phyloP scores from a whole-genome alignment of 2,113 vertebrate species.

The Callocephalon fimbriatum region DNA sequence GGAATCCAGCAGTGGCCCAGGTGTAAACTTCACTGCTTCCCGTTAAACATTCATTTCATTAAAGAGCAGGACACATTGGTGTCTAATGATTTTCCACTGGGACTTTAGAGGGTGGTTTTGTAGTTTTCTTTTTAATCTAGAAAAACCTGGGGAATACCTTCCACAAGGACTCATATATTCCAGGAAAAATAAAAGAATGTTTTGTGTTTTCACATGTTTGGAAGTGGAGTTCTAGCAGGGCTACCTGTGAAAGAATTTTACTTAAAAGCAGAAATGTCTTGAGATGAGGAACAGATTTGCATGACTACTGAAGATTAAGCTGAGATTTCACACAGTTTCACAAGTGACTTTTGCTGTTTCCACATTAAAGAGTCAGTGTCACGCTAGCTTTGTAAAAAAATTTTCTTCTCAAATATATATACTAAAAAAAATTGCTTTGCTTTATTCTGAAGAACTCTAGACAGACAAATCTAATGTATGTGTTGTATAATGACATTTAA shows the following conservation, averaged over 20 bases:
- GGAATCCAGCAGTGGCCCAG: rapidly evolving
- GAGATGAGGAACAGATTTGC: constrained; percentile 2
- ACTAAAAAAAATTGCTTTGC: background rate
- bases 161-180: background rate
- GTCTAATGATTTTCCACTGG: background rate
- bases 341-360: background rate
- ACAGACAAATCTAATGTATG: constrained; percentile 12
- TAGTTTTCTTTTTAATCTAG: background rate
- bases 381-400: background rate
- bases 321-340: constrained; percentile 32
- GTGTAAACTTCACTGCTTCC: background rate
- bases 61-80: background rate
- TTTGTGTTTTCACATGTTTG: background rate
- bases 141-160: background rate
- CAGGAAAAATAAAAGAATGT: background rate
- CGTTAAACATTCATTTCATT: background rate
- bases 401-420: background rate
- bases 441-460: background rate
- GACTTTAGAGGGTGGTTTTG: background rate
- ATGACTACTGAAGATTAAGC: constrained; percentile 7
- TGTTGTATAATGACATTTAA: background rate
- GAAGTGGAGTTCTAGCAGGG: background rate
- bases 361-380: constrained; percentile 29
- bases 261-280: background rate
- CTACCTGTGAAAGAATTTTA: constrained; percentile 26